These are phyloP conservation scores for Eilema depressum DNA, from an alignment of 2,888 invertebrate genomes.

Conservation along the genomic window DNA sequence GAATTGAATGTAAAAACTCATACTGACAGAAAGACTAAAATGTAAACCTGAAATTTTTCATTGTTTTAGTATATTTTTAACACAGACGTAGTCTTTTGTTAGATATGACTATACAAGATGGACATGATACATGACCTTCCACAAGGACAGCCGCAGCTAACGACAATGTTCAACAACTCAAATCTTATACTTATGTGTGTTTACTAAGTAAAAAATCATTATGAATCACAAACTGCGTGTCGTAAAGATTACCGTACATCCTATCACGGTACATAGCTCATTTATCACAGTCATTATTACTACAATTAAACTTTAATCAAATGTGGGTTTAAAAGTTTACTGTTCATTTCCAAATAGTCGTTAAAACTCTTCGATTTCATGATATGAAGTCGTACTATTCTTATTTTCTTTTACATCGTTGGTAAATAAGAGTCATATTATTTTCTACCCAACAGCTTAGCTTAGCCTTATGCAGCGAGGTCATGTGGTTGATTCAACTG, in stretches of 20 bases:
- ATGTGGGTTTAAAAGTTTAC: slow-evolving; percentile 30
- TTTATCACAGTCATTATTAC: slow-evolving; percentile 35
- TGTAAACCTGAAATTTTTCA: not conserved
- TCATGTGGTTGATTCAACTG: slow-evolving; percentile 40
- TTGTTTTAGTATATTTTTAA: not conserved
- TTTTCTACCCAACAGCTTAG: slow-evolving; percentile 26
- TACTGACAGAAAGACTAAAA: not conserved
- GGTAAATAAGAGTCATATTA: slow-evolving; percentile 25
- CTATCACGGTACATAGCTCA: not conserved
- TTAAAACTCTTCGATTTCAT: slow-evolving; percentile 16
- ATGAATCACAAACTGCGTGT: slow-evolving; percentile 1
- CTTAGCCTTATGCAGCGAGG: slow-evolving; percentile 50
- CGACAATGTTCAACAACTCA: no score
- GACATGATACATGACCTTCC: not conserved
- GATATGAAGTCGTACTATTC: slow-evolving; percentile 31
- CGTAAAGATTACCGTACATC: no score
- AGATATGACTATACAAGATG: no score
- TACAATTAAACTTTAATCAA: not conserved
- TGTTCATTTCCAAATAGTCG: slow-evolving; percentile 35
- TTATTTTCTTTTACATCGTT: slow-evolving; percentile 37
- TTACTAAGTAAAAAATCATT: slow-evolving; percentile 1
- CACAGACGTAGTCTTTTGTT: not conserved
- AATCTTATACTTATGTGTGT: not conserved
- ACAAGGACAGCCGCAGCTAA: not conserved
- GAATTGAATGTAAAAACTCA: no score